phyloP scores from a whole-genome alignment of 2,888 invertebrate species.

The Miltochrista miniata region DNA sequence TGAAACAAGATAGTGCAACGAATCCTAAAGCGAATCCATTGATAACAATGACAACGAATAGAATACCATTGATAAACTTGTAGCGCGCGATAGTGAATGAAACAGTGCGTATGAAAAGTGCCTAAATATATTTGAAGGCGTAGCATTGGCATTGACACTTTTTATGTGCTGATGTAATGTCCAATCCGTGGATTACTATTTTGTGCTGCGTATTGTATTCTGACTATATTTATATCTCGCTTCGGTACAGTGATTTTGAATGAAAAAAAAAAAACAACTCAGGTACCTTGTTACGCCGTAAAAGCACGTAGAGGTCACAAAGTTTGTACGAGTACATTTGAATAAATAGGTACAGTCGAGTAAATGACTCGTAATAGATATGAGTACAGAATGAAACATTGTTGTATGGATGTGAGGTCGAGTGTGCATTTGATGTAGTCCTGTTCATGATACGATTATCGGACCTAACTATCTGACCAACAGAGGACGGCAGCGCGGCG shows the following conservation, averaged over 20 bases:
- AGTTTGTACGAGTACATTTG: conserved; percentile 37
- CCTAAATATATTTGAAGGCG: conserved; percentile 43
- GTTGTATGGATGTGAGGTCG: conserved; percentile 23
- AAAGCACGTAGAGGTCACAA: conserved; percentile 52
- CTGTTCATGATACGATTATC: conserved; percentile 54
- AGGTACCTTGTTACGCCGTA: conserved; percentile 44
- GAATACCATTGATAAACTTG: conserved; percentile 30
- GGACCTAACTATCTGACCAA: conserved; percentile 49
- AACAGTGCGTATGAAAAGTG: conserved; percentile 35
- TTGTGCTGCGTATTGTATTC: conserved; percentile 61
- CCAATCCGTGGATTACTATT: conserved; percentile 53
- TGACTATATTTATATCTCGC: conserved; percentile 61
- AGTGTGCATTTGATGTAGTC: conserved; percentile 30
- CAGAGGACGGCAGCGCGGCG: conserved; percentile 50
- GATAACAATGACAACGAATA: conserved; percentile 12
- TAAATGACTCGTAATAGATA: conserved; percentile 8
- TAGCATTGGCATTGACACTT: conserved; percentile 72
- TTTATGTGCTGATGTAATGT: conserved; percentile 67
- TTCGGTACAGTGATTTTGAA: conserved; percentile 60
- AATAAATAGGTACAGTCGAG: conserved; percentile 5
- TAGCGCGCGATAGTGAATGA: conserved; percentile 49
- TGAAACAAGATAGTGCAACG: background rate
- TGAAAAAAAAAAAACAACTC: conserved; percentile 50
- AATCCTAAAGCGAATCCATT: conserved; percentile 9
- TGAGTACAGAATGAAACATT: conserved; percentile 15